Percentiles rank a stretch among this genome's conserved stretches.
phyloP scores from a whole-genome alignment of 2,797 vertebrate genomes.

The Tangara arthus region DNA sequence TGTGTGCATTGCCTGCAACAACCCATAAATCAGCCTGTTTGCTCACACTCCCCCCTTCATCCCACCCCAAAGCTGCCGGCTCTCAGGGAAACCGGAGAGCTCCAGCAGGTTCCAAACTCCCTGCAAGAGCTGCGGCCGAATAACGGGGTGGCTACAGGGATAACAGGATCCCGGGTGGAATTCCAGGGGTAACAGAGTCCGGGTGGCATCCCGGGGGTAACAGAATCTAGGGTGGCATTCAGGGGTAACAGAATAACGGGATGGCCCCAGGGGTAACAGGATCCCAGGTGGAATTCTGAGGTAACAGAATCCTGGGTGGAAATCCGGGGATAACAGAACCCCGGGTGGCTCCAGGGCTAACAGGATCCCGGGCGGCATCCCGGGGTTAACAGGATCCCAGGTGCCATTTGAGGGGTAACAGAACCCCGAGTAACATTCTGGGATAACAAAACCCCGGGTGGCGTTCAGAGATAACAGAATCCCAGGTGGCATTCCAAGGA shows the following conservation, averaged over 20 bases:
- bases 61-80: not conserved
- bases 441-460: accelerated
- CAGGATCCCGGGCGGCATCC: too few species aligned
- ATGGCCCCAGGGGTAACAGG: too few species aligned
- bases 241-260: too few species aligned
- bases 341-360: not conserved
- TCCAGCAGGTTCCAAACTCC: not conserved
- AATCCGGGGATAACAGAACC: not conserved
- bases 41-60: not conserved
- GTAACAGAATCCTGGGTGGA: too few species aligned
- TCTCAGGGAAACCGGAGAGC: accelerated
- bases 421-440: too few species aligned
- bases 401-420: too few species aligned
- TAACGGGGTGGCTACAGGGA: accelerated
- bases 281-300: too few species aligned
- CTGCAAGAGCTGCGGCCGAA: accelerated
- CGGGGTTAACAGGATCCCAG: too few species aligned
- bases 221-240: not conserved
- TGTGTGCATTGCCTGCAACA: accelerated
- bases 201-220: not conserved
- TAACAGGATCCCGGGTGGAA: too few species aligned
- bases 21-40: not conserved
- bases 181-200: not conserved
- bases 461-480: too few species aligned
- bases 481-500: too few species aligned